Conservation (phyloP, 2,113 vertebrate genomes). For the Cervus canadensis region DNA sequence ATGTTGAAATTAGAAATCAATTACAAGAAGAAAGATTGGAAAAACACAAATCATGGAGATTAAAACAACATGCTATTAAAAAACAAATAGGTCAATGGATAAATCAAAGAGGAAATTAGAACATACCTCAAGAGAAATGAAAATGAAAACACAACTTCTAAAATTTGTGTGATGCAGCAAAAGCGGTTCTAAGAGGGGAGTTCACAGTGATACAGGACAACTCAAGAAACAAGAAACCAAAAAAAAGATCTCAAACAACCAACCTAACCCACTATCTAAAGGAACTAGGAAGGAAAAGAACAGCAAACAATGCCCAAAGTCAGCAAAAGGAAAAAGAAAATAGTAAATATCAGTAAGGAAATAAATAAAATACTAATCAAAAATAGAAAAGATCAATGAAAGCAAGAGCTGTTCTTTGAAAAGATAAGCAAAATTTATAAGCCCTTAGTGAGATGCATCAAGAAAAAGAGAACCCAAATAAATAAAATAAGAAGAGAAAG, state of each 20-base stretch:
- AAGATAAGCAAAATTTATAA: background rate
- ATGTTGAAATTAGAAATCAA: background rate
- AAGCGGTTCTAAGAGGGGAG: background rate
- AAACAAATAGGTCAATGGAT: background rate
- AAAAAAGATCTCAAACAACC: background rate
- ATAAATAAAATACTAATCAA: background rate
- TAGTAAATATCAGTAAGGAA: background rate
- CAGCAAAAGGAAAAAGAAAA: background rate
- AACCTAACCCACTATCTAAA: background rate
- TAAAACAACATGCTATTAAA: background rate
- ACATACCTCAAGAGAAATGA: background rate
- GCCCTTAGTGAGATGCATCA: background rate
- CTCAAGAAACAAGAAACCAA: background rate
- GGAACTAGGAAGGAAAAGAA: background rate
- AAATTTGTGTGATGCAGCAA: background rate
- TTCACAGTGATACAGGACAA: background rate
- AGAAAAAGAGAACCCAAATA: background rate
- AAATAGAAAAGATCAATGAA: background rate
- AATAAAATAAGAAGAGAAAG: background rate
- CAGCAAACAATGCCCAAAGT: background rate
- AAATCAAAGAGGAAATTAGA: background rate
- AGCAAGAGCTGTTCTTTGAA: background rate
- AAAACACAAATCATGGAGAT: background rate
- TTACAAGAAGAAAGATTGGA: background rate
- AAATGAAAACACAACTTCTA: background rate